Percentiles rank a stretch among this genome's conserved stretches.
phyloP scores from a whole-genome alignment of 2,797 vertebrate species.

The Chaunax sp. region DNA sequence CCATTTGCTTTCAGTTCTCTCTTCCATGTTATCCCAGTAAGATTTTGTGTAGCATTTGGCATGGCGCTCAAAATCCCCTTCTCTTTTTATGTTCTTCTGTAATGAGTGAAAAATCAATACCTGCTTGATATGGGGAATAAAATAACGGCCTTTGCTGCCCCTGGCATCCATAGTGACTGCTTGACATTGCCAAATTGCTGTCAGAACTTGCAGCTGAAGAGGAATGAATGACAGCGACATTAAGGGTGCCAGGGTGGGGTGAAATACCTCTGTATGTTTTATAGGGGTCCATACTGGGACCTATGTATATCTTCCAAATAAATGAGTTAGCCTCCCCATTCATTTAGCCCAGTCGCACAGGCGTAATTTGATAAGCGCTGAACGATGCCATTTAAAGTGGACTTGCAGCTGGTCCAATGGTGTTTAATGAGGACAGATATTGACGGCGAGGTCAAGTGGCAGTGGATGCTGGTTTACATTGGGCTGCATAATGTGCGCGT shows the following conservation, averaged over 20 bases:
- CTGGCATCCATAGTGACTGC: constrained; percentile 48
- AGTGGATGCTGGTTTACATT: constrained; percentile 76
- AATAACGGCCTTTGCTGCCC: constrained; percentile 70
- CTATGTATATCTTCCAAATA: constrained; percentile 66
- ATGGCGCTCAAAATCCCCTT: constrained; percentile 55
- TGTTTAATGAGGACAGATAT: constrained; percentile 83
- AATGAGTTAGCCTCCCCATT: constrained; percentile 62
- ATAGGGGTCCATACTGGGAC: constrained; percentile 66
- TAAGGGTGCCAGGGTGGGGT: constrained; percentile 67
- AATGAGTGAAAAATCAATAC: constrained; percentile 80
- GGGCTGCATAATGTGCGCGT: constrained; percentile 57
- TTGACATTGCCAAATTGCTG: constrained; percentile 73
- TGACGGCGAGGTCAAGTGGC: constrained; percentile 79
- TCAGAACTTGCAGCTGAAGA: constrained; percentile 71
- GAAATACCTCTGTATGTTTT: constrained; percentile 75
- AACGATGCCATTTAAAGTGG: constrained; percentile 78
- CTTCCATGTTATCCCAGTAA: constrained; percentile 42
- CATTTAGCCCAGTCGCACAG: constrained; percentile 40
- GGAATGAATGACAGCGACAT: constrained; percentile 78
- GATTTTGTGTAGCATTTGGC: constrained; percentile 69
- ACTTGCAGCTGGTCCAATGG: constrained; percentile 61
- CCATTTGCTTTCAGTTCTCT: constrained; percentile 14
- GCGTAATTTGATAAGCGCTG: constrained; percentile 73
- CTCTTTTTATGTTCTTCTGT: constrained; percentile 69
- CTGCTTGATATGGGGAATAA: constrained; percentile 68